Evolutionary conservation across 2,113 vertebrate genomes (phyloP).

Genomic region (Microtus richardsoni): DNA sequence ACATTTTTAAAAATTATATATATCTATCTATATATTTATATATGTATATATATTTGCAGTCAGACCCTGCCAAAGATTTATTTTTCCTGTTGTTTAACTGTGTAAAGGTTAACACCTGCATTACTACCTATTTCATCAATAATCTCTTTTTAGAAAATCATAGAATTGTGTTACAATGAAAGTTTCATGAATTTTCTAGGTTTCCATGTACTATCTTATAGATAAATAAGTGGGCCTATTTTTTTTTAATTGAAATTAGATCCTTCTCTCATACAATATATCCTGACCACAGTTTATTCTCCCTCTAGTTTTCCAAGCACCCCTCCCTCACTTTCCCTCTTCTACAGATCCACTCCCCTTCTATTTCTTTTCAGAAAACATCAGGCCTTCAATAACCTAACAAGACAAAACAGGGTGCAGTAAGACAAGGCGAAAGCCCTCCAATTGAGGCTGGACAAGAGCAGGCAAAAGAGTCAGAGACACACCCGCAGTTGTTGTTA

Average conservation of each 20-base stretch:
- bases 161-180: neutral
- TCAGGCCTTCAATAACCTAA: neutral
- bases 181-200: slow-evolving; percentile 39
- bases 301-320: neutral
- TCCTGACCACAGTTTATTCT: neutral
- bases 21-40: neutral
- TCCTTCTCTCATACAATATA: neutral
- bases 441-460: neutral
- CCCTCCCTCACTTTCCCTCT: neutral
- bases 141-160: neutral
- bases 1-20: neutral
- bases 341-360: neutral
- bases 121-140: slow-evolving; percentile 23
- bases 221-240: neutral
- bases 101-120: neutral
- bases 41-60: neutral
- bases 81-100: slow-evolving; percentile 16
- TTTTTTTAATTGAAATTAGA: neutral
- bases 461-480: neutral
- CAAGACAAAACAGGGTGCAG: neutral
- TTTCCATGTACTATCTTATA: slow-evolving; percentile 40
- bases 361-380: neutral
- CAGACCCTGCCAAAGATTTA: neutral
- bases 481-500: neutral
- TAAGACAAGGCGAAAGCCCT: neutral